These are phyloP conservation scores for Plecturocebus donacophilus DNA, from an alignment of 2,113 vertebrate genomes.

Conservation along the genomic window DNA sequence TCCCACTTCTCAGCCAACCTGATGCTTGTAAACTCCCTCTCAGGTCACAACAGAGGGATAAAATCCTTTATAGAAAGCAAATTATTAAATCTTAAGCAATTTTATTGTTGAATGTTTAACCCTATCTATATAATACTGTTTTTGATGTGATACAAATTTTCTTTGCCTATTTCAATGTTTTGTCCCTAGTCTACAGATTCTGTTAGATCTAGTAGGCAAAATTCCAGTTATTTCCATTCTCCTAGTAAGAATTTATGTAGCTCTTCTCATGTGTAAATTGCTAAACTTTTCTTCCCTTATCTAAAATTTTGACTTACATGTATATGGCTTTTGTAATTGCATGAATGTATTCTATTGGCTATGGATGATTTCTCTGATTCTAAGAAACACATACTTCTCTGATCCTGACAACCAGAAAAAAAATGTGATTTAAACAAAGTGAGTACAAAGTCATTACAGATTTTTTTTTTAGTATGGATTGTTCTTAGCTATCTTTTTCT, in stretches of 20 bases:
- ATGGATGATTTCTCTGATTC: constrained; percentile 11
- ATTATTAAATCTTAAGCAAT: neutral
- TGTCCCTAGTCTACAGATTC: neutral
- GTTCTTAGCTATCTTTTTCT: constrained; percentile 1
- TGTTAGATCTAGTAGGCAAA: neutral
- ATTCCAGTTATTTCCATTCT: neutral
- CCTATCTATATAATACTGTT: neutral
- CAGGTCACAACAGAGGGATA: neutral
- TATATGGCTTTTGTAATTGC: neutral
- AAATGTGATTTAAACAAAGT: neutral
- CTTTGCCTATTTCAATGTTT: neutral
- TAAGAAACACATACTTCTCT: neutral
- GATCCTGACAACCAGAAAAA: neutral
- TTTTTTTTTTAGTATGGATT: neutral
- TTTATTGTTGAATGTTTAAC: neutral
- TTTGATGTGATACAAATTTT: neutral
- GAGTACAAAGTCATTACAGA: neutral
- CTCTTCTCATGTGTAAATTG: neutral
- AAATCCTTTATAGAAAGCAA: neutral
- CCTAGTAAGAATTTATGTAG: neutral
- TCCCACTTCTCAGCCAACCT: neutral
- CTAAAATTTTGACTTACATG: neutral
- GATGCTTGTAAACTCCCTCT: neutral
- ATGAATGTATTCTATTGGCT: neutral
- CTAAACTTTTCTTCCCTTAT: neutral